Percentiles rank a stretch among this genome's conserved stretches.
phyloP scores from a whole-genome alignment of 2,888 invertebrate species.

The Tinea trinotella region DNA sequence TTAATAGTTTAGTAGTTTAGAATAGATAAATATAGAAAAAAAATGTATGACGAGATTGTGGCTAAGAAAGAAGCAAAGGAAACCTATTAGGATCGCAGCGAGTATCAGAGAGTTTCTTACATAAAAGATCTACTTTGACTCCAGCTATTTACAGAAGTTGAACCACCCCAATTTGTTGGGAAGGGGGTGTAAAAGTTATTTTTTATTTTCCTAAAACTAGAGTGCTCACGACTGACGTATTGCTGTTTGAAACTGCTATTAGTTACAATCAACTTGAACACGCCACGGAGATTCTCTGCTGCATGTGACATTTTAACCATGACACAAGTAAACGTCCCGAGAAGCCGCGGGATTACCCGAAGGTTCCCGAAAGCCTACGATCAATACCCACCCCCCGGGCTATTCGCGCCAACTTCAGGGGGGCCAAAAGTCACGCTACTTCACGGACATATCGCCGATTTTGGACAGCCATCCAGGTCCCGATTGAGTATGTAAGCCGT shows the following conservation, averaged over 20 bases:
- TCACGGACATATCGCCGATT: slow-evolving; percentile 58
- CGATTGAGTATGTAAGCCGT: slow-evolving; percentile 21
- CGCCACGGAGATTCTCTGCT: slow-evolving; percentile 26
- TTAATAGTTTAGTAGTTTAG: too few relatives aligned
- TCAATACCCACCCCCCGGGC: slow-evolving; percentile 59
- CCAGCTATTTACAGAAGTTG: too few relatives aligned
- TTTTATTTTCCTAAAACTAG: background rate
- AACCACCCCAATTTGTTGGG: too few relatives aligned
- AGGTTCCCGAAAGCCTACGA: slow-evolving; percentile 48
- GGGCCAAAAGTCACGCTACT: slow-evolving; percentile 62
- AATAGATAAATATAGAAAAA: too few relatives aligned
- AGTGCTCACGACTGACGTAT: background rate
- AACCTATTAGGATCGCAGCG: too few relatives aligned
- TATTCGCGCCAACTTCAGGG: slow-evolving; percentile 58
- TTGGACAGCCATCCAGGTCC: slow-evolving; percentile 53
- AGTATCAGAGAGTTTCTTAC: too few relatives aligned
- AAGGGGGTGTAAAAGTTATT: too few relatives aligned
- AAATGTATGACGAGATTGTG: too few relatives aligned
- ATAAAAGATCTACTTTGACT: too few relatives aligned
- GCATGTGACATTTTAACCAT: slow-evolving; percentile 38
- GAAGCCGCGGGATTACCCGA: slow-evolving; percentile 52
- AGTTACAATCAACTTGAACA: slow-evolving; percentile 7
- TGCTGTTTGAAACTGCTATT: slow-evolving; percentile 5
- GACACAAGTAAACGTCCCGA: slow-evolving; percentile 39
- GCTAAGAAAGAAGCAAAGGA: too few relatives aligned